These are phyloP conservation scores for Chamaetylas fuelleborni DNA, from an alignment of 2,113 vertebrate genomes.

Conservation along the genomic window DNA sequence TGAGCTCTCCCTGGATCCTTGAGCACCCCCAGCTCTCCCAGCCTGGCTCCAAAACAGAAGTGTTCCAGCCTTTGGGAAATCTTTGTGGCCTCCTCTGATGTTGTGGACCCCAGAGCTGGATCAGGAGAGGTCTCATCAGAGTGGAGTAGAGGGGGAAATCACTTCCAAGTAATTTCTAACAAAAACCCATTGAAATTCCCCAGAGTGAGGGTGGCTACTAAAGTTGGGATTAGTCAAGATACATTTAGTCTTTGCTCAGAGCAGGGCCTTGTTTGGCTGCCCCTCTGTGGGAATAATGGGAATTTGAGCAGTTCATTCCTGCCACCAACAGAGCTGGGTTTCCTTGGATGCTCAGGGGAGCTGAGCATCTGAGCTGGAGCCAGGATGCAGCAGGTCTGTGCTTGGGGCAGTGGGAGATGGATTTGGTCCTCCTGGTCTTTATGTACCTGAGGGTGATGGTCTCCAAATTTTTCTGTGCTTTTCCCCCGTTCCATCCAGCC, in stretches of 20 bases:
- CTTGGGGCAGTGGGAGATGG: neutral
- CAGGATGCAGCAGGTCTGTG: neutral
- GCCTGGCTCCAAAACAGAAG: neutral
- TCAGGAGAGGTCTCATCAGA: neutral
- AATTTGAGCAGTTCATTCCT: neutral
- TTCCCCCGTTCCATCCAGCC: neutral
- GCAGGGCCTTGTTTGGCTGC: neutral
- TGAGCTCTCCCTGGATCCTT: neutral
- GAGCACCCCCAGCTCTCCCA: neutral
- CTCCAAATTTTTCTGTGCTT: neutral
- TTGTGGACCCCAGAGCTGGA: too few relatives aligned
- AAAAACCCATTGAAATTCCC: neutral
- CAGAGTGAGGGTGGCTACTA: too few relatives aligned
- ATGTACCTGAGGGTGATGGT: neutral
- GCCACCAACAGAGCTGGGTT: neutral
- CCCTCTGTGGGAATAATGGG: too few relatives aligned
- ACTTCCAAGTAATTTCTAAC: neutral
- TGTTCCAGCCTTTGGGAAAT: too few relatives aligned
- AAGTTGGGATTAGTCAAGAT: neutral
- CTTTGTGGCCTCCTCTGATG: too few relatives aligned
- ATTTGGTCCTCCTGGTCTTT: neutral
- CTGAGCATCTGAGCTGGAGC: neutral
- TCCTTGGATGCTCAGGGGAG: neutral
- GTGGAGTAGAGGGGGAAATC: neutral
- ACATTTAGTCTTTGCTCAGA: neutral